A percentile compares a stretch with the other conserved stretches of the same genome.
phyloP scores from a whole-genome alignment of 2,113 vertebrate species.

The Tautogolabrus adspersus region DNA sequence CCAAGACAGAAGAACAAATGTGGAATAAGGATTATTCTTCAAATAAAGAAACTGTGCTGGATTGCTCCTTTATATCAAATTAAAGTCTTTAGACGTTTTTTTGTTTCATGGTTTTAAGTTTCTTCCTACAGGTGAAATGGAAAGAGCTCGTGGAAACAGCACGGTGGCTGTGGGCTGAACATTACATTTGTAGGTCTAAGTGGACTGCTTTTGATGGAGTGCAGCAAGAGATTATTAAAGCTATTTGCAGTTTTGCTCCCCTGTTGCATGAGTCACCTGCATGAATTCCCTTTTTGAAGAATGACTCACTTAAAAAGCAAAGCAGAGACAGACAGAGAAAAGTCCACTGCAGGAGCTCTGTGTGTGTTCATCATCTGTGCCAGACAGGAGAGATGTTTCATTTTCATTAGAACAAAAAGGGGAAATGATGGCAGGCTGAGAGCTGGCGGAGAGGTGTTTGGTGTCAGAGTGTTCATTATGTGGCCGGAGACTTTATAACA shows the following conservation, averaged over 20 bases:
- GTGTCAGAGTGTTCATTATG: background rate
- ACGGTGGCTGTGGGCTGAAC: background rate
- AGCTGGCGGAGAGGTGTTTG: background rate
- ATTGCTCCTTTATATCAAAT: no score
- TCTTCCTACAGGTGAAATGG: background rate
- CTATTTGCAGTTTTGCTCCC: background rate
- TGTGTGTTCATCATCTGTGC: background rate
- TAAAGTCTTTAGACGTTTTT: no score
- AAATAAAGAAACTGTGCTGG: no score
- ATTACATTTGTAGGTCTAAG: background rate
- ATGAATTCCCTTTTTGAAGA: slow-evolving; percentile 1
- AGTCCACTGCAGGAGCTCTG: background rate
- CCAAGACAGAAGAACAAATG: no score
- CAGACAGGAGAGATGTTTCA: slow-evolving; percentile 7
- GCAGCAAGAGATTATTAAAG: background rate
- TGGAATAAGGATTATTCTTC: no score
- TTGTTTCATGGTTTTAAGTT: background rate
- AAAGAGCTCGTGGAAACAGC: background rate
- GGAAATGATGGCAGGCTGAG: background rate
- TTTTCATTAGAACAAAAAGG: background rate
- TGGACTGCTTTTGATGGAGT: background rate
- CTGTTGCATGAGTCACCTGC: slow-evolving; percentile 7
- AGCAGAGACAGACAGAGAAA: background rate
- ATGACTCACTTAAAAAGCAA: slow-evolving; percentile 18
- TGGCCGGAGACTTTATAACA: background rate